These are phyloP conservation scores for Phodopus roborovskii DNA, from an alignment of 2,113 vertebrate species.

Conservation along the genomic window DNA sequence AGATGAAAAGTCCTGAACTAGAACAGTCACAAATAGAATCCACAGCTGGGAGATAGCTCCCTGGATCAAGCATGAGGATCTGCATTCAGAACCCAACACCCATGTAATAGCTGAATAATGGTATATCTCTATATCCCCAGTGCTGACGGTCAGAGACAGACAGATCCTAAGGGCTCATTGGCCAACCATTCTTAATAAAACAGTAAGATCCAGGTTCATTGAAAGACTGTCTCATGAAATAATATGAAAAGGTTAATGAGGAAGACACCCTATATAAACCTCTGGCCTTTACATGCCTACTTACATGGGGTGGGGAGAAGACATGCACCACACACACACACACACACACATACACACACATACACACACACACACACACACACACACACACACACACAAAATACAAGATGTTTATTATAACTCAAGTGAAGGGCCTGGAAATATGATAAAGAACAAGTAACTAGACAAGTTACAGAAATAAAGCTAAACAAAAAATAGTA, in stretches of 20 bases:
- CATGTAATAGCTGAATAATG: background rate
- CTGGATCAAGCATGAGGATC: background rate
- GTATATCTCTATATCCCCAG: background rate
- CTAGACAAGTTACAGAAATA: constrained; percentile 4
- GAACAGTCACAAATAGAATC: background rate
- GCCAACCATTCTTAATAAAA: background rate
- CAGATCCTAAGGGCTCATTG: background rate
- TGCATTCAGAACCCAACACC: background rate
- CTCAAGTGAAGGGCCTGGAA: background rate
- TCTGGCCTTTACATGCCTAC: background rate
- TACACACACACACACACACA: too few species aligned
- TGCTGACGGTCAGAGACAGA: background rate
- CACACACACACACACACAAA: background rate
- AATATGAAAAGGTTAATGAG: background rate
- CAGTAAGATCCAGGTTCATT: background rate
- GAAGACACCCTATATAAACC: background rate
- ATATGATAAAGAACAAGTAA: constrained; percentile 27
- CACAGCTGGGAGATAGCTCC: background rate
- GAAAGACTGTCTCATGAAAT: background rate
- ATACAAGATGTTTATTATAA: background rate
- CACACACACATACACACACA: background rate
- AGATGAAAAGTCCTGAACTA: background rate
- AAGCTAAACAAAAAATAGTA: constrained; percentile 23
- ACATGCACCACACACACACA: too few species aligned
- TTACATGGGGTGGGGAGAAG: background rate